phyloP scores from a whole-genome alignment of 2,113 vertebrate species.

The Halcyon senegalensis region DNA sequence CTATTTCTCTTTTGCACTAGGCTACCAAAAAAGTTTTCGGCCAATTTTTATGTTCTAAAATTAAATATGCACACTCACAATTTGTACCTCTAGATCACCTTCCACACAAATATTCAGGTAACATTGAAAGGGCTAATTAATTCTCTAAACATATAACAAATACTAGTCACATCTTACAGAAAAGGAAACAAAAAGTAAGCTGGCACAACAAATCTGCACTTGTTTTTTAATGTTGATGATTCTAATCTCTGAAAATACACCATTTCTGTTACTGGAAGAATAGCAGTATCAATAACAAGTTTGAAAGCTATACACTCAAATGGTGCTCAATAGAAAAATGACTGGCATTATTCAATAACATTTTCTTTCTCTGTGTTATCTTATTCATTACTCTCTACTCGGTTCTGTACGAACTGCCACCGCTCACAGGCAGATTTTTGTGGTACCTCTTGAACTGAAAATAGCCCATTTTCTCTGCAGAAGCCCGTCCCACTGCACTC shows the following conservation, averaged over 20 bases:
- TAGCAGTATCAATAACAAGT: background rate
- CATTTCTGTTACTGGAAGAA: background rate
- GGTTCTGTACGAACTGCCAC: background rate
- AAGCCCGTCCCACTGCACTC: background rate
- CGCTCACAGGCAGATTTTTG: background rate
- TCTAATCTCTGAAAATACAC: background rate
- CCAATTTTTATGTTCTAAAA: background rate
- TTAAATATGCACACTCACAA: background rate
- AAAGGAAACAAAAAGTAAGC: background rate
- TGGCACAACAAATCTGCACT: background rate
- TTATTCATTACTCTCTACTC: background rate
- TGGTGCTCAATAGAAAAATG: background rate
- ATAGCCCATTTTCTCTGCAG: background rate
- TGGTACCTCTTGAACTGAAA: background rate
- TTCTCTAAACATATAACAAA: background rate
- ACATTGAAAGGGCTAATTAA: background rate
- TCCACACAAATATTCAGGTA: background rate
- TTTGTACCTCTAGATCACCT: background rate
- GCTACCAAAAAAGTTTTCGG: background rate
- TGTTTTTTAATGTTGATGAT: background rate
- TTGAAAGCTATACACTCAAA: background rate
- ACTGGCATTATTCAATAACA: background rate
- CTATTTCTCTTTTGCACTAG: background rate
- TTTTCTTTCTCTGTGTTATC: background rate
- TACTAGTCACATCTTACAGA: background rate